A percentile compares a stretch with the other conserved stretches of the same genome.
These are phyloP conservation scores for Pogona vitticeps DNA, from an alignment of 2,113 vertebrate genomes.

Conservation along the genomic window DNA sequence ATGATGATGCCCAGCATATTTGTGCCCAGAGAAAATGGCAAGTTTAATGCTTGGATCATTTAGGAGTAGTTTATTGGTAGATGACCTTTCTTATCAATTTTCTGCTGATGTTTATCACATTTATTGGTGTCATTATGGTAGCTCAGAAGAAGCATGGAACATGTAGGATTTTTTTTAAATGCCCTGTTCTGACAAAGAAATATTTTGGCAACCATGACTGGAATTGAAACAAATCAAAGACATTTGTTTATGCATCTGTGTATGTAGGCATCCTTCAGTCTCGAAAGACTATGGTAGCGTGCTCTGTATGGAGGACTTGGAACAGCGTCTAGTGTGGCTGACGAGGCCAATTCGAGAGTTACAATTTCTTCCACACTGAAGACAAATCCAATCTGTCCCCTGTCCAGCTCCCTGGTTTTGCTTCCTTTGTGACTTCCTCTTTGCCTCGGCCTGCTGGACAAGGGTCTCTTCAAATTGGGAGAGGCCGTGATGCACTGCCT, in stretches of 20 bases:
- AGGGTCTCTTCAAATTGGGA: no score
- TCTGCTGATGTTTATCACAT: conserved; percentile 16
- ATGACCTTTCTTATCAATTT: conserved; percentile 25
- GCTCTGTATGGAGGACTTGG: no score
- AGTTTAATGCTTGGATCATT: conserved; percentile 15
- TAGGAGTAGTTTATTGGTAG: conserved; percentile 34
- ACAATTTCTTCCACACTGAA: no score
- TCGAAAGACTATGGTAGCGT: no score
- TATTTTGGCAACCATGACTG: neutral
- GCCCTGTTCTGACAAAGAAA: conserved; percentile 15
- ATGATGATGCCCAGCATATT: conserved; percentile 15
- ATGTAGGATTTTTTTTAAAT: neutral
- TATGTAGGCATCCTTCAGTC: no score
- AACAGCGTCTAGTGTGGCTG: no score
- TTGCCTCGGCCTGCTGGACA: no score
- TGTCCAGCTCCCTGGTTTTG: no score
- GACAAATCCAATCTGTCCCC: no score
- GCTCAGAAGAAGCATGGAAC: conserved; percentile 20
- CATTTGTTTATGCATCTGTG: neutral
- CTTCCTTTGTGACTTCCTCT: no score
- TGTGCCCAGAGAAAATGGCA: conserved; percentile 20
- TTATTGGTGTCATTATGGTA: conserved; percentile 22
- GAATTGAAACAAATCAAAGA: conserved; percentile 30
- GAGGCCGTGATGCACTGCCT: no score
- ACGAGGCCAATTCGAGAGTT: no score